These are phyloP conservation scores for Stomorhina lunata DNA, from an alignment of 2,888 invertebrate genomes.

Conservation along the genomic window DNA sequence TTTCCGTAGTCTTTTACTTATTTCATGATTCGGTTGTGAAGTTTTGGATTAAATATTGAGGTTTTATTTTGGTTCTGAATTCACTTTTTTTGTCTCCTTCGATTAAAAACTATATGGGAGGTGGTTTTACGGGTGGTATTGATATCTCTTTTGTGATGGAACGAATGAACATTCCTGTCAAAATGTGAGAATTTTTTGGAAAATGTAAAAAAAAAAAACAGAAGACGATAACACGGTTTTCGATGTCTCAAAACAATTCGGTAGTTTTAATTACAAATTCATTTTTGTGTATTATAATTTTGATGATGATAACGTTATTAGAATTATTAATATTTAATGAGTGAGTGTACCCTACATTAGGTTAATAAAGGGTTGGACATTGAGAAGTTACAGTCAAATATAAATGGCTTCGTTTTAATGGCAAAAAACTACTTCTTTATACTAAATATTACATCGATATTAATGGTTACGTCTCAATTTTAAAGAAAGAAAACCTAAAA, in stretches of 20 bases:
- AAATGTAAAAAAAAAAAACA: background rate
- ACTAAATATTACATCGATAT: too few relatives aligned
- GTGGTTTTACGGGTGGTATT: constrained; percentile 59
- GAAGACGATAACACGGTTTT: background rate
- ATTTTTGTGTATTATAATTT: constrained; percentile 24
- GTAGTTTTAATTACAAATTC: constrained; percentile 37
- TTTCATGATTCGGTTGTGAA: constrained; percentile 31
- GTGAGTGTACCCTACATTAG: background rate
- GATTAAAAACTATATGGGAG: background rate
- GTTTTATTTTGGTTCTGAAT: background rate
- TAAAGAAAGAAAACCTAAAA: too few relatives aligned
- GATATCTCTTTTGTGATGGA: constrained; percentile 27
- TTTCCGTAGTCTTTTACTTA: background rate
- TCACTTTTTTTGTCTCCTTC: background rate
- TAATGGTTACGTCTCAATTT: too few relatives aligned
- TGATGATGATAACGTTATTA: constrained; percentile 24
- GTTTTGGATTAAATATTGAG: background rate
- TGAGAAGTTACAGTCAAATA: too few relatives aligned
- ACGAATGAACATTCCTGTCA: constrained; percentile 18
- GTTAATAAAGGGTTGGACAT: constrained; percentile 12
- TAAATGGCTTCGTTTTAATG: too few relatives aligned
- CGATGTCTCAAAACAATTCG: background rate
- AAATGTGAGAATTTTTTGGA: constrained; percentile 30
- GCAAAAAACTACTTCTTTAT: too few relatives aligned
- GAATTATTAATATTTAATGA: constrained; percentile 23